Percentiles rank a stretch among this genome's conserved stretches.
Conservation (phyloP, 1,140 invertebrate species). For the Anthonomus grandis region DNA sequence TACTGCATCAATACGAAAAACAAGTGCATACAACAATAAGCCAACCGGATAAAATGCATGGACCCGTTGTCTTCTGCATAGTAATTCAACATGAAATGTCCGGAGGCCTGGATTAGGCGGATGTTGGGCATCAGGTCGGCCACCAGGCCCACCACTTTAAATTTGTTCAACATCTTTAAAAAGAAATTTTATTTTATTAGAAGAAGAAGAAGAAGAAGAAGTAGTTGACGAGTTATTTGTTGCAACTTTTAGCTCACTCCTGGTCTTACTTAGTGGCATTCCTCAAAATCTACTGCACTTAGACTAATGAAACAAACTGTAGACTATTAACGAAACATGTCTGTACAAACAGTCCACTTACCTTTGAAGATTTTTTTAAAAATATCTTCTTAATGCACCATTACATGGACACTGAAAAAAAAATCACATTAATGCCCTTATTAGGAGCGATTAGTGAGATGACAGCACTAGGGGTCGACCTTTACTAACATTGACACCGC, state of each 20-base stretch:
- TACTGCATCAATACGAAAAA: conserved; percentile 64
- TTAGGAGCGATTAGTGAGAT: not conserved
- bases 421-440: too few species aligned
- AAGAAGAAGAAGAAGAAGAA: not conserved
- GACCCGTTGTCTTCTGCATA: conserved; percentile 57
- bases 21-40: conserved; percentile 60
- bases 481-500: conserved; percentile 6
- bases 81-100: conserved; percentile 77
- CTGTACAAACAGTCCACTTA: too few species aligned
- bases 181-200: conserved; percentile 1
- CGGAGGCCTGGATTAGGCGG: conserved; percentile 68
- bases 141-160: conserved; percentile 65
- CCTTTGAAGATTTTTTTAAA: too few species aligned
- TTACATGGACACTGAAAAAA: too few species aligned
- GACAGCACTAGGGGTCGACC: not conserved
- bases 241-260: too few species aligned
- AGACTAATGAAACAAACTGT: too few species aligned
- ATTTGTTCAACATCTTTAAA: conserved; percentile 59
- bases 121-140: conserved; percentile 80
- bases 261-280: too few species aligned
- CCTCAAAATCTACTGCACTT: too few species aligned
- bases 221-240: too few species aligned
- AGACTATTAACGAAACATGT: too few species aligned
- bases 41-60: conserved; percentile 55
- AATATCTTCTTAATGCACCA: too few species aligned